Percentiles rank a stretch among this genome's conserved stretches.
phyloP scores from a whole-genome alignment of 2,797 vertebrate genomes.

The Varecia variegata region DNA sequence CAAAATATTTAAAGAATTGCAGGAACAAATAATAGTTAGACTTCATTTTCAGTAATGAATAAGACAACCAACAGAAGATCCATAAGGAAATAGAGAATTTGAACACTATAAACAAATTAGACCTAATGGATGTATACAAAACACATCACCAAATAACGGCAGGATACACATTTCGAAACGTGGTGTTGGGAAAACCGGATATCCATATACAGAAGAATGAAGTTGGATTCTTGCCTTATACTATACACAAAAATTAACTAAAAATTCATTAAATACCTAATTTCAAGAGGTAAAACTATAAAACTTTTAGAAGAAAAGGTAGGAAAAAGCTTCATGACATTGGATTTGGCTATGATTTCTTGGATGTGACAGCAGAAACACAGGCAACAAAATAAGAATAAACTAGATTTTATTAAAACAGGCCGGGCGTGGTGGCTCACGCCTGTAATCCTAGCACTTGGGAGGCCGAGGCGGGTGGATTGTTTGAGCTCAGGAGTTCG shows the following conservation, averaged over 20 bases:
- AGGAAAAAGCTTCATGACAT: not conserved
- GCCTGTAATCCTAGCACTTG: no score
- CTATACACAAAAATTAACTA: not conserved
- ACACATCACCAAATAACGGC: not conserved
- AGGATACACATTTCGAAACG: not conserved
- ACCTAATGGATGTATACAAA: not conserved
- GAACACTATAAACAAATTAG: not conserved
- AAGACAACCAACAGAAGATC: not conserved
- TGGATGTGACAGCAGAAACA: not conserved
- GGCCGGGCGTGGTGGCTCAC: no score
- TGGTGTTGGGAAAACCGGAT: not conserved
- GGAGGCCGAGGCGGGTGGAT: no score
- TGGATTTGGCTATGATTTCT: not conserved
- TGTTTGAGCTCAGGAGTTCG: no score
- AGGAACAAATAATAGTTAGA: not conserved
- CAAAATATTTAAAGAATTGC: not conserved
- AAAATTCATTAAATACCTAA: not conserved
- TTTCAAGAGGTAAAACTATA: not conserved
- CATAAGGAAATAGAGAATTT: not conserved
- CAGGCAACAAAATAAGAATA: not conserved
- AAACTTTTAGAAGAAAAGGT: not conserved
- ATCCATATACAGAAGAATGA: not conserved
- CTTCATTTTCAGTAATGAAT: not conserved
- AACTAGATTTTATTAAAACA: not conserved
- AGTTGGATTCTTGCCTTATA: not conserved